Base-by-base conservation (phyloP, 2,888 invertebrate species). In the Synanthedon vespiformis region DNA sequence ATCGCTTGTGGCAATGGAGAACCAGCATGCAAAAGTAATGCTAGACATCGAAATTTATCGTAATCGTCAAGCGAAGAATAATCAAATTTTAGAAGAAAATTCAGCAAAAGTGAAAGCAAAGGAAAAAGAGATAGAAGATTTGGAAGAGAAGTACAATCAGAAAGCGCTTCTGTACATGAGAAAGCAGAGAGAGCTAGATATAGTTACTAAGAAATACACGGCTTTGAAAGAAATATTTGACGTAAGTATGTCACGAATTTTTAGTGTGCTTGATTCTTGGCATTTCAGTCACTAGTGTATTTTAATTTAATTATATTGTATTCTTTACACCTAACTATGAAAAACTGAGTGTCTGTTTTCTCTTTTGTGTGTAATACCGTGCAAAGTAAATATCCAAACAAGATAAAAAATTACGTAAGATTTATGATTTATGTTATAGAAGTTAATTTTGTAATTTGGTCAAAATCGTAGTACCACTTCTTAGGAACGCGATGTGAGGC, bases 21-120 rank as follows among this genome's bases (percentile, higher is more conserved):
- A 91, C 60, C 79, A 85, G 41, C 89, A 89, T 60, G 90, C 90
- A 0, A 89, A 88, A 57, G 69, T 88, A 54, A 72, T 89, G 68
- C 77, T 86, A 58, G 91, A 91, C 65, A 89, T 89, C 53, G 92
- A 91, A 63, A 86, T 82, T 57, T 84, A 81, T 54, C 76, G 73
- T 55, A 87, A 63, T 58, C 78, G 62, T 49, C 88, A 71, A 64
- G 80, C 61, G 49, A 82, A 64, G 62, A 84, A 84, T 59, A 70
- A 72, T n/a, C 48, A 53, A 1, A 48, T 70, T 1, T 58, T 80
- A 10, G 72, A 89, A 58, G 78, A 82, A 53, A 72, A 54, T 40
- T 55, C 69, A 8, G 63, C 58, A 2, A 69, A 72, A 54, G 80
- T 82, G 50, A 61, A 70, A 49, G 71, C 60, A n/a, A 71, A 72